Percentiles rank a stretch among this genome's conserved stretches.
Conservation (phyloP, 2,797 vertebrate genomes). For the Ciconia nigra region DNA sequence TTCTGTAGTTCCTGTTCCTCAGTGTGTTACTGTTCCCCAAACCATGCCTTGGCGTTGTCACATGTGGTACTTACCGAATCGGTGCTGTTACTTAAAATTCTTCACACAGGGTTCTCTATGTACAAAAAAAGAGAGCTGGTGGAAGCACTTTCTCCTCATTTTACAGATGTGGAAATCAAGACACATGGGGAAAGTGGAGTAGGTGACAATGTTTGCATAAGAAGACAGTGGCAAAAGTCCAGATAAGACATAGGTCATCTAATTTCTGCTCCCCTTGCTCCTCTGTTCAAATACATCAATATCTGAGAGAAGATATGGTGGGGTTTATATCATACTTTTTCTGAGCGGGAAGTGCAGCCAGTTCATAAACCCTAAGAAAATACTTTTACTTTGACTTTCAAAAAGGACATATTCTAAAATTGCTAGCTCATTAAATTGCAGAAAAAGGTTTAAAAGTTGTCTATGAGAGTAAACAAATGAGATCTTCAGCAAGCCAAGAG, state of each 20-base stretch:
- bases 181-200: background rate
- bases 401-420: background rate
- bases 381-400: background rate
- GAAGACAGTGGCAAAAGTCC: background rate
- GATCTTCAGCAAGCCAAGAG: background rate
- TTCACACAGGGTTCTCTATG: background rate
- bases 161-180: background rate
- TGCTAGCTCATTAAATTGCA: background rate
- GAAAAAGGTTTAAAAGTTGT: background rate
- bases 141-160: background rate
- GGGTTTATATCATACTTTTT: background rate
- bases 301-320: background rate
- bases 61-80: background rate
- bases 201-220: background rate
- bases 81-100: background rate
- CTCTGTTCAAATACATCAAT: background rate
- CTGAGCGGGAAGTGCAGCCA: background rate
- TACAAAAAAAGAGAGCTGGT: background rate
- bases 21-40: background rate
- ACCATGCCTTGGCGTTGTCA: background rate
- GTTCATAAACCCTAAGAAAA: background rate
- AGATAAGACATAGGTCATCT: background rate
- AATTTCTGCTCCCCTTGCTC: background rate
- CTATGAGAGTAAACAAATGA: background rate
- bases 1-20: background rate